Base-by-base conservation (phyloP, 2,888 invertebrate genomes). In the Pasiphila rectangulata region DNA sequence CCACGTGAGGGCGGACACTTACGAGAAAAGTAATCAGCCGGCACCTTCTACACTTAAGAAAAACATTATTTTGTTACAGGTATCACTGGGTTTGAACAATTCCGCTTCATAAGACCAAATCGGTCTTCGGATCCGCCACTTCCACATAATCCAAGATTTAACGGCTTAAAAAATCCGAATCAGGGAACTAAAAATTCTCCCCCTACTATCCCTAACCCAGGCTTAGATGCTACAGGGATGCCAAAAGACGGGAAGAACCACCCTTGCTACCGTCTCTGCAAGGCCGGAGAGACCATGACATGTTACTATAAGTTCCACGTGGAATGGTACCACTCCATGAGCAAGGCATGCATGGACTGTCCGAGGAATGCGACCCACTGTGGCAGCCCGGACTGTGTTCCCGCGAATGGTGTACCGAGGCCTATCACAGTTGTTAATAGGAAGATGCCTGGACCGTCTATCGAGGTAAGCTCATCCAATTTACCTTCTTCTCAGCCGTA, bases 391-490 rank as follows among this genome's bases (percentile, higher is more conserved):
- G 54, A 57, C 24, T 57, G 57, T 30, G 39, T 57, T 4, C 42
- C 43, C 1, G 57, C 36, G 1, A 47, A 54, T 24, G 57, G 57
- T 4, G 17, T 50, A 0, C 27, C 25, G 1, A 39, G 57, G 12
- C 4, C 54, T 2, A 47, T 57, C 65, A 88, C 93, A 0, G 92
- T 93, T 0, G 91, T 95, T 2, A 96, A 96, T 79, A 90, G 95
- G 51, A 91, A 92, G 79, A 89, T 96, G 84, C 95, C 95, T 0
- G 95, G 95, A 23, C 95, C 95, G 0, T 68, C 91, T 1, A 91
- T 96, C 36, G 92, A 95, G 87, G 94, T 93, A 74, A 56, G 59
- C n/a, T n/a, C n/a, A n/a, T n/a, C n/a, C n/a, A n/a, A n/a, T n/a
- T n/a, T n/a, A n/a, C n/a, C n/a, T n/a, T n/a, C n/a, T n/a, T n/a